Evolutionary conservation across 2,888 invertebrate genomes (phyloP).

Genomic region (Tetramorium bicarinatum): DNA sequence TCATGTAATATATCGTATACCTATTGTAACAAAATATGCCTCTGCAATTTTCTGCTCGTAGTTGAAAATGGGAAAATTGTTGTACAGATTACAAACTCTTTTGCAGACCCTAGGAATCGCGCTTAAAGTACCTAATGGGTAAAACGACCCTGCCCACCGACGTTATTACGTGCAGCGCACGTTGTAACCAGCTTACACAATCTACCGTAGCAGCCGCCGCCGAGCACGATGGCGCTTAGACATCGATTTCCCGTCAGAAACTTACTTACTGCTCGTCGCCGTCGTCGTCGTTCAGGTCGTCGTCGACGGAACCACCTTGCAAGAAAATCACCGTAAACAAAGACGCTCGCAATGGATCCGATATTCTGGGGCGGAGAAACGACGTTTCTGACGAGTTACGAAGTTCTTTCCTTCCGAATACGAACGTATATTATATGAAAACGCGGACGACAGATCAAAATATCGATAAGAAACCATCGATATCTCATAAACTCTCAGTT

Average conservation of each 20-base stretch:
- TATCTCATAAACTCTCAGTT: conserved; percentile 1
- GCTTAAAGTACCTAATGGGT: conserved; percentile 32
- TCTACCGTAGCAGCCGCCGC: conserved; percentile 72
- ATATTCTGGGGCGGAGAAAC: conserved; percentile 47
- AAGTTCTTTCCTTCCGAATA: conserved; percentile 31
- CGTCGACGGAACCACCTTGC: conserved; percentile 22
- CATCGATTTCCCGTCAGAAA: conserved; percentile 81
- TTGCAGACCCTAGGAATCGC: conserved; percentile 25
- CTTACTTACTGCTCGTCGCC: conserved; percentile 75
- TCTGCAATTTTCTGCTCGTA: conserved; percentile 4
- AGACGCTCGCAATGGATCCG: conserved; percentile 41
- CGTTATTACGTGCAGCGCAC: conserved; percentile 64
- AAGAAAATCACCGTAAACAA: conserved; percentile 72
- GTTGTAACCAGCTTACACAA: conserved; percentile 74
- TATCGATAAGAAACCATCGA: conserved; percentile 19
- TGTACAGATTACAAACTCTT: conserved; percentile 25
- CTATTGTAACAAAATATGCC: neutral
- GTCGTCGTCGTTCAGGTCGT: conserved; percentile 47
- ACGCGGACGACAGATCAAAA: conserved; percentile 2
- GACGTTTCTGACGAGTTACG: neutral
- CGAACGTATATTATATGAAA: conserved; percentile 12
- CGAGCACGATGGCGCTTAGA: conserved; percentile 75
- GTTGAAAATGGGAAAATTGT: conserved; percentile 17
- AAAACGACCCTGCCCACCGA: conserved; percentile 40
- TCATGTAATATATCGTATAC: neutral